Conservation (phyloP, 30 jellyfish, hydroid and myxozoan species). For the Hydra vulgaris region DNA sequence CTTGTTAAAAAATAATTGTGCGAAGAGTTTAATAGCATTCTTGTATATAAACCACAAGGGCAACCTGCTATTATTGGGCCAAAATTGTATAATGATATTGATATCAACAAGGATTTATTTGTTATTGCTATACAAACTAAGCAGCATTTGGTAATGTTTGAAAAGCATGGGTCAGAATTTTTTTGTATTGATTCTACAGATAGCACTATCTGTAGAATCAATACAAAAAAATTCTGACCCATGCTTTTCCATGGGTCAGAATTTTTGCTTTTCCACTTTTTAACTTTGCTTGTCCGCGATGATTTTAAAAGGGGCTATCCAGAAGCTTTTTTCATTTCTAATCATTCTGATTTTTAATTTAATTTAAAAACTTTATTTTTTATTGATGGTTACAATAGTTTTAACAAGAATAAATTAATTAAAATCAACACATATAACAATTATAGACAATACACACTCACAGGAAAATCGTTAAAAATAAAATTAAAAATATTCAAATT, state of each 20-base stretch:
- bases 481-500: no score
- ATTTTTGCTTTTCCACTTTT: no score
- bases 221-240: no score
- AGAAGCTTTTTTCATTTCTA: constrained; percentile 17
- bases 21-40: constrained; percentile 23
- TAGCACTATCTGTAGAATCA: background rate
- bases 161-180: background rate
- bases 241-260: constrained; percentile 1
- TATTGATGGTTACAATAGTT: no score
- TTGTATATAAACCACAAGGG: constrained; percentile 36
- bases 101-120: background rate
- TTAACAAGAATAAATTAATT: no score
- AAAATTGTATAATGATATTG: background rate
- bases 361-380: no score
- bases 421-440: no score
- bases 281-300: constrained; percentile 26
- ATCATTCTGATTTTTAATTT: no score
- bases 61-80: constrained; percentile 21
- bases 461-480: no score
- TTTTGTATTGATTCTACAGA: constrained; percentile 30
- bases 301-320: constrained; percentile 29
- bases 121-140: constrained; percentile 22
- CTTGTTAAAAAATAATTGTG: constrained; percentile 16
- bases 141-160: constrained; percentile 17
- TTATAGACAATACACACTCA: no score